phyloP scores from a whole-genome alignment of 2,797 vertebrate genomes.

The Enteromius afrohamiltoni region DNA sequence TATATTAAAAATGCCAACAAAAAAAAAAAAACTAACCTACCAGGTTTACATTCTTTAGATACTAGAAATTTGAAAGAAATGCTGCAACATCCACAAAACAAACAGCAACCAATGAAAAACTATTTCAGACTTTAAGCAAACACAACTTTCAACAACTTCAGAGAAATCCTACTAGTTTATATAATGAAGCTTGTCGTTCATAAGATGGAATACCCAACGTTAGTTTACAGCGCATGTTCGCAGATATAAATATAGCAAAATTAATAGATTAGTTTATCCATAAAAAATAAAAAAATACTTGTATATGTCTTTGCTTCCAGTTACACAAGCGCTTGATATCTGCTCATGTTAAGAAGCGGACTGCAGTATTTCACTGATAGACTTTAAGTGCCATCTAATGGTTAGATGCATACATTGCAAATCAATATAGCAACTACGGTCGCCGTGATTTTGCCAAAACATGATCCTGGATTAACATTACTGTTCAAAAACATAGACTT shows the following conservation, averaged over 20 bases:
- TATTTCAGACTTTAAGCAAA: not conserved
- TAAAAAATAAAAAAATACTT: not conserved
- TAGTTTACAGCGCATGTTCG: not conserved
- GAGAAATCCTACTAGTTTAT: not conserved
- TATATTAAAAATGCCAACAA: too few species aligned
- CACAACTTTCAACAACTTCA: not conserved
- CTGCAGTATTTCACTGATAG: not conserved
- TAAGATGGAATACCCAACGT: not conserved
- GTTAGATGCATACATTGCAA: not conserved
- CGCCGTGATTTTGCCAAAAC: too few species aligned
- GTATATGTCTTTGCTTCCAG: not conserved
- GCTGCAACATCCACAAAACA: not conserved
- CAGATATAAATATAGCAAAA: not conserved
- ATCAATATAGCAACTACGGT: not conserved
- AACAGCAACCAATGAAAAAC: not conserved
- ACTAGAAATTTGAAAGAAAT: not conserved
- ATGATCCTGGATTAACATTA: too few species aligned
- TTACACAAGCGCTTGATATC: not conserved
- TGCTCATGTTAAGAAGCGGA: not conserved
- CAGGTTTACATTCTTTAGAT: too few species aligned
- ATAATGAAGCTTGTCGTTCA: not conserved
- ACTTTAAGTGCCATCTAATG: constrained; percentile 33
- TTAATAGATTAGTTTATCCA: not conserved
- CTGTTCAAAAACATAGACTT: too few species aligned
- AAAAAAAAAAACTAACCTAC: not conserved